Conservation (phyloP, 2,888 invertebrate species). For the Shargacucullia verbasci region DNA sequence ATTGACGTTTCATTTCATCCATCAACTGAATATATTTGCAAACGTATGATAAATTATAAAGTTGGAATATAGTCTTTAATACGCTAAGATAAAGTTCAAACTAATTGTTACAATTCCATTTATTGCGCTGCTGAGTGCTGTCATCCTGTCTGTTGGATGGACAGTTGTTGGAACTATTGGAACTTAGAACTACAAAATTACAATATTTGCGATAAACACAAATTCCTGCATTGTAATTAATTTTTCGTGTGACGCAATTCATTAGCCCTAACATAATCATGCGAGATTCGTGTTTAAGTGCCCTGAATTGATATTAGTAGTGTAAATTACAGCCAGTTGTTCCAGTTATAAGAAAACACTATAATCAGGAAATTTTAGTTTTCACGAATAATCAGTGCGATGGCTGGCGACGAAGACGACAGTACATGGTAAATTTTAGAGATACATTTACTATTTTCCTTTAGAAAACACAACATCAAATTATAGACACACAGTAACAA, state of each 20-base stretch:
- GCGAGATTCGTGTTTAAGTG: not conserved
- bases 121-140: too few species aligned
- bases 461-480: not conserved
- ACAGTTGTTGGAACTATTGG: too few species aligned
- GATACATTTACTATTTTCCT: not conserved
- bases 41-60: too few species aligned
- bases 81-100: too few species aligned
- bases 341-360: not conserved
- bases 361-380: too few species aligned
- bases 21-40: too few species aligned
- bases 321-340: conserved; percentile 6
- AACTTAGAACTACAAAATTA: too few species aligned
- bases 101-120: too few species aligned
- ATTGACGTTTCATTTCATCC: too few species aligned
- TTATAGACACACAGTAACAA: not conserved
- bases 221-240: not conserved
- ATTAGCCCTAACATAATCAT: not conserved
- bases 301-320: conserved; percentile 4
- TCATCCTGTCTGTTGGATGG: too few species aligned
- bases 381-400: conserved; percentile 55
- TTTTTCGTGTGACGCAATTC: not conserved
- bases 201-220: not conserved
- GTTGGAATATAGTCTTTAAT: too few species aligned
- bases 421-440: conserved; percentile 88
- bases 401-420: conserved; percentile 90